Base-by-base conservation (phyloP, 2,113 vertebrate species). In the Nothocercus nigrocapillus region DNA sequence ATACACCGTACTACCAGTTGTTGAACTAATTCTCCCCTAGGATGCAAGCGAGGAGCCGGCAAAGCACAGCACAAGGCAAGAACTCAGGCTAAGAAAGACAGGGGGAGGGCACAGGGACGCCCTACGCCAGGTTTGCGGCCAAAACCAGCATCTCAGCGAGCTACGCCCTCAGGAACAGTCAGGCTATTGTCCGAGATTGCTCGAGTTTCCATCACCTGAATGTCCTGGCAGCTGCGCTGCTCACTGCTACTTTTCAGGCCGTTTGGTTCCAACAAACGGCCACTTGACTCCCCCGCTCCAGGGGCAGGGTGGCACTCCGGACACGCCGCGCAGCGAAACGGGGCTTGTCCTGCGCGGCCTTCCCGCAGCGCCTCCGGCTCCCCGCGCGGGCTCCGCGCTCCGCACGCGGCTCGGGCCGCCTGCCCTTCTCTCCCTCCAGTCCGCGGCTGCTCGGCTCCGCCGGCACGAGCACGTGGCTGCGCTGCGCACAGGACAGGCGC, bases 141-240 rank as follows among this genome's bases (percentile, higher is more conserved):
- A 88, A 95, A 94, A 70, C 64, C 64, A 94, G 73, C 82, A 88
- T 61, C 56, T 81, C 42, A 20, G 18, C 90, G 69, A 79, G 27
- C 42, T 58, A 53, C 62, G 80, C 53, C 25, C 62, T 88, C n/a
- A 88, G 83, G 61, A 88, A 93, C 2, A 88, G 82, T 68, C 79
- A 88, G 72, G 82, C 72, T 86, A 68, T 53, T 90, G 56, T 83
- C 82, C 92, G 75, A 54, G 63, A 15, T 27, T 69, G 38, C 84
- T 64, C 34, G 2, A 76, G 53, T 79, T 59, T 59, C 67, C 84
- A 79, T 63, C 87, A 82, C 58, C 70, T 85, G 91, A 66, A 64
- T 13, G 45, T 61, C 40, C 49, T 51, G 67, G 78, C 51, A 73
- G 45, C 44, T 22, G 4, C 56, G 82, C 36, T 0, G 1, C 44